Percentiles rank a stretch among this genome's conserved stretches.
phyloP scores from a whole-genome alignment of 2,797 vertebrate species.

The Catamblyrhynchus diadema region DNA sequence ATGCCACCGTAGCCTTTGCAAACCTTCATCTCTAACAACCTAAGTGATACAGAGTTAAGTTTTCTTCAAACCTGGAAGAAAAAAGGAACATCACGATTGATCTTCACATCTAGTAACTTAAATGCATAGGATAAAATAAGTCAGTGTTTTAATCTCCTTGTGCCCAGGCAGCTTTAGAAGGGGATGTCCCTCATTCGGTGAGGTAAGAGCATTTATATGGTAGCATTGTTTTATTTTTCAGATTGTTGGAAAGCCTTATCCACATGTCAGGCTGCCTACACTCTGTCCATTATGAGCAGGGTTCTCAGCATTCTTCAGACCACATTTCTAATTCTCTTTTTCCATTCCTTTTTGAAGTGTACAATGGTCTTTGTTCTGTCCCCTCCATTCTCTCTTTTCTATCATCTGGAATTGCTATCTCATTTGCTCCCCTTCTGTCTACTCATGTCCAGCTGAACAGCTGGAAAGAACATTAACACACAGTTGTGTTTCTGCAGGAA shows the following conservation, averaged over 20 bases:
- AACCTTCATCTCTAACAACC: background rate
- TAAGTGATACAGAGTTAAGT: background rate
- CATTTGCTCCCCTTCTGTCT: slow-evolving; percentile 24
- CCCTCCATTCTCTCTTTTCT: slow-evolving; percentile 10
- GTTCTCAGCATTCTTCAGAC: background rate
- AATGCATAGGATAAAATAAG: background rate
- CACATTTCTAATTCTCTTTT: slow-evolving; percentile 2
- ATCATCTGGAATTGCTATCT: slow-evolving; percentile 60
- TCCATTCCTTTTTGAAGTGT: background rate
- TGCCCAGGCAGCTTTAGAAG: background rate
- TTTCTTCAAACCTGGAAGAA: background rate
- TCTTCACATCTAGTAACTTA: background rate
- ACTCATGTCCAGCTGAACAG: slow-evolving; percentile 49
- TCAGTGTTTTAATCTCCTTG: background rate
- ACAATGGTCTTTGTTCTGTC: slow-evolving; percentile 35
- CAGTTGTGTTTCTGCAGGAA: slow-evolving; percentile 50
- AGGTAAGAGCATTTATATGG: background rate
- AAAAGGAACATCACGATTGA: background rate
- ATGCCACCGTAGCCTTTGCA: background rate
- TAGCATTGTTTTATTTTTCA: slow-evolving; percentile 22
- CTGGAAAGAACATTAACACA: slow-evolving; percentile 61
- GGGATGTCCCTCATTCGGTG: background rate
- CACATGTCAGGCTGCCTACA: background rate
- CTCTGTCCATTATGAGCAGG: background rate
- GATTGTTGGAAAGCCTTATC: background rate